Evolutionary conservation across 2,888 invertebrate species (phyloP), one percentile per base, ranked within the genome.

Genomic region (Drosophila siamana): DNA sequence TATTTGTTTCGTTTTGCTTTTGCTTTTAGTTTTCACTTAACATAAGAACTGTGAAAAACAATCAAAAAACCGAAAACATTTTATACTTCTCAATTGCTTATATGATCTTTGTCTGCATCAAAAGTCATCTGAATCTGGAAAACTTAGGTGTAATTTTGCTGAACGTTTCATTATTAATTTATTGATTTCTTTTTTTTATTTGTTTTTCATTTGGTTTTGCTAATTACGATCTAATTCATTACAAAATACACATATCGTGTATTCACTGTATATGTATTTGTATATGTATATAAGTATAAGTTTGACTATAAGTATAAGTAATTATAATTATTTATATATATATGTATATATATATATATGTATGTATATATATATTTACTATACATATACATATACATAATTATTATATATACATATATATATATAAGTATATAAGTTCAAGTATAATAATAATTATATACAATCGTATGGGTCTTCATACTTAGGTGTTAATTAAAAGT

Each of bases 41-140:
- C 80, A 68, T 55, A 87, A 67, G 68, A 57, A 61, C 57, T 67
- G 57, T 85, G 70, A 64, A 85, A 87, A 85, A 83, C 76, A 82
- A 85, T 22, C n/a, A 11, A 33, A 33, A 2, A 33, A 33, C 4
- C 11, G n/a, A 33, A 33, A 11, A 33, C 44, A 44, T 56, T 44
- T 59, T 57, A 56, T 60, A 7, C 30, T 57, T 43, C 16, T 38
- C 48, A 63, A 51, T 46, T 57, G 68, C 74, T 79, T 61, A 69
- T 74, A 65, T 68, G 44, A 50, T 66, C 62, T 69, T 75, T 54
- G 41, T 80, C 55, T 68, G 56, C 63, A 56, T 79, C 64, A 83
- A 83, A 87, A 87, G 87, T 83, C 83, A 83, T 83, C 85, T 83
- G 87, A 83, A 83, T 78, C 55, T 87, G 83, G 79, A 83, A 83